Percentiles rank a stretch among this genome's conserved stretches.
These are phyloP conservation scores for Sebastes paucispinis DNA, from an alignment of 2,797 vertebrate species.

Conservation along the genomic window DNA sequence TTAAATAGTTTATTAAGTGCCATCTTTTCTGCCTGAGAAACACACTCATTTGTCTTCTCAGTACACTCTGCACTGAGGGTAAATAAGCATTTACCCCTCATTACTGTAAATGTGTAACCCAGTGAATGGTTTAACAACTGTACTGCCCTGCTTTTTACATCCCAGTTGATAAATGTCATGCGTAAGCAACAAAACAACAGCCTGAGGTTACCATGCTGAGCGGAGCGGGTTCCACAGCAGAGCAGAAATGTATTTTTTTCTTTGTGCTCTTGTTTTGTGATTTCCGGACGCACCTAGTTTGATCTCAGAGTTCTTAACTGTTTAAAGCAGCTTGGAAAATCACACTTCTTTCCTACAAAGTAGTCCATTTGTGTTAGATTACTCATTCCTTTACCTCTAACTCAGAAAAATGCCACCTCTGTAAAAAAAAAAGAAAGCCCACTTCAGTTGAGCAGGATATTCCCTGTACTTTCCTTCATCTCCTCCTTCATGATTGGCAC, in stretches of 20 bases:
- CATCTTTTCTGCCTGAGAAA: constrained; percentile 31
- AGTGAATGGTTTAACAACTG: background rate
- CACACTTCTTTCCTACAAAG: background rate
- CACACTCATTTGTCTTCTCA: background rate
- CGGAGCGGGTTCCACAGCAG: background rate
- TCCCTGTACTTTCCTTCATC: background rate
- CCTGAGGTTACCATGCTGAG: background rate
- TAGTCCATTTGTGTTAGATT: background rate
- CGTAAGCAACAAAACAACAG: background rate
- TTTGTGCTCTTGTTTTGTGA: constrained; percentile 2
- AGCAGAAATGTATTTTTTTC: background rate
- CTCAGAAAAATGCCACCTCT: background rate
- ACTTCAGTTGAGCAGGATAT: background rate
- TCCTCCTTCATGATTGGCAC: background rate
- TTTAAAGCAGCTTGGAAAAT: background rate
- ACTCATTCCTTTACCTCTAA: background rate
- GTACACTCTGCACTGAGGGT: background rate
- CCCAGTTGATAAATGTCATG: background rate
- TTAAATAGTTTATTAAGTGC: background rate
- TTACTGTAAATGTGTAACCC: background rate
- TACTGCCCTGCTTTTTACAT: background rate
- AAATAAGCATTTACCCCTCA: background rate
- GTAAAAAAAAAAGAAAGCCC: background rate
- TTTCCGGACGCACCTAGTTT: background rate
- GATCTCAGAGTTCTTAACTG: background rate